Evolutionary conservation across 1,140 invertebrate species (phyloP), one percentile per base, ranked within the genome.

Genomic region (Drosophila obscura): DNA sequence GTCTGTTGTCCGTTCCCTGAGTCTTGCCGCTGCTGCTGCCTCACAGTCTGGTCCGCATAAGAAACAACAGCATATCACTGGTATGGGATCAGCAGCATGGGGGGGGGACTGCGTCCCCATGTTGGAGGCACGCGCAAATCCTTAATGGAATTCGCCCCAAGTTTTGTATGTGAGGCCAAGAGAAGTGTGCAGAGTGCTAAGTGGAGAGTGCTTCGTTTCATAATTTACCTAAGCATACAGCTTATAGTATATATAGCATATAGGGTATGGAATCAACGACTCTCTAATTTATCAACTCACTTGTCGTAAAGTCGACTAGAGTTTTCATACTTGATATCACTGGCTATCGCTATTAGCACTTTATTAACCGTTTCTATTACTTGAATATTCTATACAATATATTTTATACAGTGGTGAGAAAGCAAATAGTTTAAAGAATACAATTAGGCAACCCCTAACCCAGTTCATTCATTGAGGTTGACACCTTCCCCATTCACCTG

Each of bases 401-500:
- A 56, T 44, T 68, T 69, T 49, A 68, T 31, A 44, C 35, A 50
- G 24, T 28, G 9, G 35, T 8, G 35, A 39, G 11, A 39, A 13
- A 39, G 35, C 11, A 39, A 39, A 39, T 57, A 9, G 11, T 41
- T 48, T 24, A 43, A 13, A 5, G 19, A 43, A 11, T 53, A 73
- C 55, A 50, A 50, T 43, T 44, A 50, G 13, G 50, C 41, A 46
- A 50, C 16, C 19, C 35, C 35, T 39, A 39, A 13, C 11, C 3
- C 4, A 39, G n/a, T 35, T 75, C 55, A 87, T n/a, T 88, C 66
- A n/a, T 82, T 79, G 22, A 87, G 61, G 45, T 90, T 59, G 9
- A 91, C 73, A 16, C 89, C 89, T 35, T 90, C 76, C 0, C 89
- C 89, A 50, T 91, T 91, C n/a, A 91, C 53, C 59, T 91, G 89